Evolutionary conservation across 2,888 invertebrate species (phyloP).

Genomic region (Hipparchia sbordonii): DNA sequence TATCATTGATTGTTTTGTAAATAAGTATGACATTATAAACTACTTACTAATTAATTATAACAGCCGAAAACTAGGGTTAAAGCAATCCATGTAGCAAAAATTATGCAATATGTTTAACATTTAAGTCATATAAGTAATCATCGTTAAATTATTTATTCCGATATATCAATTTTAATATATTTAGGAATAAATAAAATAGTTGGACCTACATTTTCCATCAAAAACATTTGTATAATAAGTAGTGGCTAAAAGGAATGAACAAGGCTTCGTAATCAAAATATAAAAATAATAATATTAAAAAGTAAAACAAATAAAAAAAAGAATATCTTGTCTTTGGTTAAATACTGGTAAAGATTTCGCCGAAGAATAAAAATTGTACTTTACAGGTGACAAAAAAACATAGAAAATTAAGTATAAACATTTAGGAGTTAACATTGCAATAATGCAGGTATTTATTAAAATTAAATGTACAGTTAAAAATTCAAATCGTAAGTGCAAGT

Average conservation of each 20-base stretch:
- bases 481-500: constrained; percentile 73
- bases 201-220: constrained; percentile 19
- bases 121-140: constrained; percentile 10
- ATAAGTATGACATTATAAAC: neutral
- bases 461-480: constrained; percentile 35
- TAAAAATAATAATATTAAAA: constrained; percentile 43
- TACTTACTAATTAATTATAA: neutral
- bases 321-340: constrained; percentile 68
- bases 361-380: constrained; percentile 64
- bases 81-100: neutral
- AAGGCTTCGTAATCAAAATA: constrained; percentile 43
- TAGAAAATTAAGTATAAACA: constrained; percentile 21
- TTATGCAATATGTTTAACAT: constrained; percentile 18
- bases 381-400: constrained; percentile 56
- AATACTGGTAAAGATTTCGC: constrained; percentile 47
- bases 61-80: too few relatives aligned
- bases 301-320: constrained; percentile 45
- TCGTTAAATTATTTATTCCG: constrained; percentile 23
- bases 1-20: neutral
- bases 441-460: neutral
- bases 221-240: constrained; percentile 32
- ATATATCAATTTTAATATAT: constrained; percentile 19
- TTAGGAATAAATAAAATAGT: constrained; percentile 23
- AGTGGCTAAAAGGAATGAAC: constrained; percentile 54
- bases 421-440: constrained; percentile 34